Conservation (phyloP, 1,140 invertebrate genomes). For the Scaptomyza montana region DNA sequence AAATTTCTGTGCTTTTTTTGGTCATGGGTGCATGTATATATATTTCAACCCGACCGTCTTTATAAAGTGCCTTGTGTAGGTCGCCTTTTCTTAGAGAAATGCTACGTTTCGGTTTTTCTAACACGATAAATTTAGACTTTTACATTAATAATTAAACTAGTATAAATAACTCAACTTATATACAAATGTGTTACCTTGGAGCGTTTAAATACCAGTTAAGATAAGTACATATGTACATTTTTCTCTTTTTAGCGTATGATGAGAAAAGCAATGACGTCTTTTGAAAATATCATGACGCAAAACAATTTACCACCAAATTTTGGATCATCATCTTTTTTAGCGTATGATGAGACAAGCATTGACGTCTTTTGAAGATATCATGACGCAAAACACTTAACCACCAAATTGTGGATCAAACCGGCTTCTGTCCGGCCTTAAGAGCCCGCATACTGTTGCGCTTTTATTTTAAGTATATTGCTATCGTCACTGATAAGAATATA, state of each 20-base stretch:
- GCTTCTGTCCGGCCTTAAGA: not conserved
- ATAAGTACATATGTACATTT: constrained; percentile 1
- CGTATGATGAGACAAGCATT: no score
- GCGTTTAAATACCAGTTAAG: not conserved
- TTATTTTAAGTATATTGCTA: not conserved
- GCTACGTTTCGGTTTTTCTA: no score
- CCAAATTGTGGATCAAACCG: constrained; percentile 20
- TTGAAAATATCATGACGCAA: constrained; percentile 26
- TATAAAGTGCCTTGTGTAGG: no score
- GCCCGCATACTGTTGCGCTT: not conserved
- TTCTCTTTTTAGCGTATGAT: not conserved
- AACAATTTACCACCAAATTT: constrained; percentile 1
- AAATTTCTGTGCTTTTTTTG: no score
- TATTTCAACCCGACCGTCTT: no score
- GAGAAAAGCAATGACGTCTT: constrained; percentile 26
- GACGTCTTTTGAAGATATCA: constrained; percentile 12
- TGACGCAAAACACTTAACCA: constrained; percentile 18
- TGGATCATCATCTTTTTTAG: constrained; percentile 1
- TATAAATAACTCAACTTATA: no score
- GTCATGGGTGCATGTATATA: no score
- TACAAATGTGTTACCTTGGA: not conserved
- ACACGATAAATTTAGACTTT: no score
- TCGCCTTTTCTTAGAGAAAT: no score
- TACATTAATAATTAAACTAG: not conserved
- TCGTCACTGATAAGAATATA: constrained; percentile 20